These are phyloP conservation scores for Heterochromis multidens DNA, from an alignment of 2,113 vertebrate genomes.

Conservation along the genomic window DNA sequence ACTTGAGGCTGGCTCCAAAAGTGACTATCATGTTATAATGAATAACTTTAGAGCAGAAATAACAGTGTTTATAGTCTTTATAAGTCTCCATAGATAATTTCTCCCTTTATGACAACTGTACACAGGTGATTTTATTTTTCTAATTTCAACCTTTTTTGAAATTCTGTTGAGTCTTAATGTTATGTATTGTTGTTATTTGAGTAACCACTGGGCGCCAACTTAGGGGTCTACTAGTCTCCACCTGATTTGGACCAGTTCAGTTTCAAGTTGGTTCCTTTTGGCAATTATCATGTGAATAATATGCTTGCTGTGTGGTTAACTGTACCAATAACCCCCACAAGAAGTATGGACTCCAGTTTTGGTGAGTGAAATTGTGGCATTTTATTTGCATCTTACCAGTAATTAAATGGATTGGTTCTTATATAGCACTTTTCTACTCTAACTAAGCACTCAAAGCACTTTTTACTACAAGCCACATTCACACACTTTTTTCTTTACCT, in stretches of 20 bases:
- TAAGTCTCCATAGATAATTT: background rate
- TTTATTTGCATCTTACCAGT: background rate
- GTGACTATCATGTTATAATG: background rate
- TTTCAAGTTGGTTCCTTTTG: background rate
- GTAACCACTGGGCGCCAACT: background rate
- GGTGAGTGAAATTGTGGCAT: background rate
- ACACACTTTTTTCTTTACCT: background rate
- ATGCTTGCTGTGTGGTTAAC: background rate
- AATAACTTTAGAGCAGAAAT: background rate
- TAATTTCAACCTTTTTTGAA: background rate
- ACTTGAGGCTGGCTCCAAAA: background rate
- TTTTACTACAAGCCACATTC: background rate
- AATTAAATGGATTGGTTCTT: background rate
- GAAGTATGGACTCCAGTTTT: background rate
- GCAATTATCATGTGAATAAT: background rate
- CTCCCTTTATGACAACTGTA: background rate
- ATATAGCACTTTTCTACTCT: background rate
- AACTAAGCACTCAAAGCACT: background rate
- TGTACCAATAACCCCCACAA: background rate
- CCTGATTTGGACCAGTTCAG: too few species aligned
- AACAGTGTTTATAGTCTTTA: background rate
- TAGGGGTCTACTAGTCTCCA: too few species aligned
- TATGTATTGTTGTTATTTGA: background rate
- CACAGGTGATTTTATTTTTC: background rate
- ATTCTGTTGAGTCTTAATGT: background rate